A percentile compares a stretch with the other conserved stretches of the same genome.
Evolutionary conservation across 2,113 vertebrate species (phyloP).

Genomic region (Salvelinus alpinus): DNA sequence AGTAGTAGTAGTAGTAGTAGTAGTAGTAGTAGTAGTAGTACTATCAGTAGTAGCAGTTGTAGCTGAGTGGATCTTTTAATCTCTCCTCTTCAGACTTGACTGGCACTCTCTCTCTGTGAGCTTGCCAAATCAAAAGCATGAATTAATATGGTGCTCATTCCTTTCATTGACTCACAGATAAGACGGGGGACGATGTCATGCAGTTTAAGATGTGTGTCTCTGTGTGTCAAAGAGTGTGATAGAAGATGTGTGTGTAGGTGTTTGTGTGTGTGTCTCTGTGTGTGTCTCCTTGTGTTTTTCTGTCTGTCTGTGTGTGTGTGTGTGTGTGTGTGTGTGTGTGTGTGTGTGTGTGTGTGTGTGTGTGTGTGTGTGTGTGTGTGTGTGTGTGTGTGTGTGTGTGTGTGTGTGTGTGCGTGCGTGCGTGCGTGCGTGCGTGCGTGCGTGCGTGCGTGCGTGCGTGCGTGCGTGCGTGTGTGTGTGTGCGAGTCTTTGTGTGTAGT

Average conservation of each 20-base stretch:
- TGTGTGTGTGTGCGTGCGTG: not conserved
- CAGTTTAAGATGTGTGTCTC: not conserved
- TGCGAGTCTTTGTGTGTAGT: slow-evolving; percentile 2
- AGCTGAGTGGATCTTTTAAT: slow-evolving; percentile 36
- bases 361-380: not conserved
- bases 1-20: too few species aligned
- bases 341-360: not conserved
- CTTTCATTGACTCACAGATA: slow-evolving; percentile 21
- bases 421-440: not conserved
- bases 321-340: slow-evolving; percentile 4
- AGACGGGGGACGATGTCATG: not conserved
- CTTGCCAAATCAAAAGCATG: slow-evolving; percentile 34
- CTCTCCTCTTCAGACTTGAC: slow-evolving; percentile 31
- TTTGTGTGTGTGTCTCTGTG: not conserved
- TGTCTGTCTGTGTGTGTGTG: not conserved
- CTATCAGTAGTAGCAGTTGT: too few species aligned
- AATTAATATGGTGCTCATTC: slow-evolving; percentile 26
- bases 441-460: slow-evolving; percentile 1
- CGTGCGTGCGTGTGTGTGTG: not conserved
- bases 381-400: not conserved
- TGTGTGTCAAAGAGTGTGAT: not conserved
- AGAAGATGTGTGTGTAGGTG: not conserved
- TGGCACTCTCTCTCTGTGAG: slow-evolving; percentile 22
- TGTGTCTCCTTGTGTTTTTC: not conserved
- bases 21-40: too few species aligned